A percentile compares a stretch with the other conserved stretches of the same genome.
Evolutionary conservation across 2,797 vertebrate species (phyloP).

Genomic region (Nasua narica): DNA sequence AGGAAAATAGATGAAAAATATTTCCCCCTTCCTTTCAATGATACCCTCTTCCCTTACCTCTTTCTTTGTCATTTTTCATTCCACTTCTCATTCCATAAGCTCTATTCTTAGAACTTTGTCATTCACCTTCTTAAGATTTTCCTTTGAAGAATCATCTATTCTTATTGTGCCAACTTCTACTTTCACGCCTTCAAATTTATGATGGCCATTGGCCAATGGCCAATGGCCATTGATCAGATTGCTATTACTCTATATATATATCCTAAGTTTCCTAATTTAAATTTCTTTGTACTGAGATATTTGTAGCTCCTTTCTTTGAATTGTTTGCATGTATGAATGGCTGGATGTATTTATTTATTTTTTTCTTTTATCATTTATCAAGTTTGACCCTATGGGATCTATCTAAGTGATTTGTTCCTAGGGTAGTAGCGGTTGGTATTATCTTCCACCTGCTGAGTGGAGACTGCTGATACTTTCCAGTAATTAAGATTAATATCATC

Average conservation of each 20-base stretch:
- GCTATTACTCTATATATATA: background rate
- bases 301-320: background rate
- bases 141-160: background rate
- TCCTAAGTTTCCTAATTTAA: background rate
- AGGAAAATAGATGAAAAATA: background rate
- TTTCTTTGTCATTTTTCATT: background rate
- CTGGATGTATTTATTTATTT: background rate
- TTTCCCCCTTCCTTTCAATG: background rate
- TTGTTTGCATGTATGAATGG: background rate
- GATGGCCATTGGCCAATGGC: background rate
- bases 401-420: background rate
- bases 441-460: background rate
- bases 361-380: background rate
- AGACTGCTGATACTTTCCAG: background rate
- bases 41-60: fast-evolving
- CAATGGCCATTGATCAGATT: background rate
- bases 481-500: background rate
- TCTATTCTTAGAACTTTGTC: background rate
- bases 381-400: background rate
- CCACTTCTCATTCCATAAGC: no score
- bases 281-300: background rate
- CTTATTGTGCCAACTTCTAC: background rate
- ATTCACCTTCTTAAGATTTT: background rate
- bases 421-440: background rate
- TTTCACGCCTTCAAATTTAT: background rate